Conservation (phyloP, 2,113 vertebrate genomes). For the Myiozetetes cayanensis region DNA sequence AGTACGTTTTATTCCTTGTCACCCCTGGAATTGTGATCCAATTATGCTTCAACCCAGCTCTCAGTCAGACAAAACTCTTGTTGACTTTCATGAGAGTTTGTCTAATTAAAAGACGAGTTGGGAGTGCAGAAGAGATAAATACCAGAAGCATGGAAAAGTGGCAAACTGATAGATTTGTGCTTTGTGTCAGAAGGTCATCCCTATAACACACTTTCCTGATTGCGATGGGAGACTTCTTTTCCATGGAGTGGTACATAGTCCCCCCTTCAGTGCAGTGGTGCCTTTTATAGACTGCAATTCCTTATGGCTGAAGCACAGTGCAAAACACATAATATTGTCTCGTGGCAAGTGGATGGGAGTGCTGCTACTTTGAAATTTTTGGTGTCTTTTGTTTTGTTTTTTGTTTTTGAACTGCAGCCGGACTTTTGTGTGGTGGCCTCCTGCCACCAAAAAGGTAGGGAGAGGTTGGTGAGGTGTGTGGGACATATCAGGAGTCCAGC, state of each 20-base stretch:
- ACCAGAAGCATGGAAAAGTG: slow-evolving; percentile 41
- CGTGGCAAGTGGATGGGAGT: neutral
- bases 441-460: neutral
- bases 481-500: neutral
- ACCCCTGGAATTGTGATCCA: slow-evolving; percentile 43
- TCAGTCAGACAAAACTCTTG: slow-evolving; percentile 50
- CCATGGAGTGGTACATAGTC: slow-evolving; percentile 20
- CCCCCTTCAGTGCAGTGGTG: slow-evolving; percentile 30
- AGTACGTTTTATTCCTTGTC: neutral
- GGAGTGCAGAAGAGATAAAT: slow-evolving; percentile 54
- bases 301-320: slow-evolving; percentile 19
- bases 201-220: slow-evolving; percentile 56
- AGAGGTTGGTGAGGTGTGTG: neutral
- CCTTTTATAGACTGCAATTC: slow-evolving; percentile 51
- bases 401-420: neutral
- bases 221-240: slow-evolving; percentile 56
- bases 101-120: slow-evolving; percentile 57
- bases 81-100: slow-evolving; percentile 63
- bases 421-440: neutral
- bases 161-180: slow-evolving; percentile 60
- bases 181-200: slow-evolving; percentile 65
- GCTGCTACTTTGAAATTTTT: neutral
- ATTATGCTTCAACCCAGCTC: slow-evolving; percentile 15
- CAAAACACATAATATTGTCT: neutral
- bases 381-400: neutral